These are phyloP conservation scores for Sesamia nonagrioides DNA, from an alignment of 1,140 invertebrate species.

Conservation along the genomic window DNA sequence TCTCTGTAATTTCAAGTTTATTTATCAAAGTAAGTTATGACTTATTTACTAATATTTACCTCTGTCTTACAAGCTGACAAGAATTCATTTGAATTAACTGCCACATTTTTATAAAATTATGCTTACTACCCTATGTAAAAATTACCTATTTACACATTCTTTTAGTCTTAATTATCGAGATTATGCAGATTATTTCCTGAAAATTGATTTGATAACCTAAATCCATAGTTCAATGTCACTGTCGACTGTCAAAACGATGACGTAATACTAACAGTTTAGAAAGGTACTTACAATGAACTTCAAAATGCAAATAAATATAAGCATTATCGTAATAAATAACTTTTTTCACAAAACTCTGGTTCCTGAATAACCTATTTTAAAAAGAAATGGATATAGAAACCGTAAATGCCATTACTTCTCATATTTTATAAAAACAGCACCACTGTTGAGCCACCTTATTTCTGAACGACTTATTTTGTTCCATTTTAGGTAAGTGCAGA, in stretches of 20 bases:
- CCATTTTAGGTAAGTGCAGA: too few relatives aligned
- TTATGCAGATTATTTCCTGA: conserved; percentile 45
- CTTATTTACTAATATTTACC: conserved; percentile 54
- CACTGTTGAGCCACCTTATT: too few relatives aligned
- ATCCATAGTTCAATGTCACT: conserved; percentile 42
- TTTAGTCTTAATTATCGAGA: conserved; percentile 49
- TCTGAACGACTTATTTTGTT: too few relatives aligned
- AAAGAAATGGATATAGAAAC: too few relatives aligned
- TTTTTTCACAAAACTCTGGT: too few relatives aligned
- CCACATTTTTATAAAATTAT: conserved; percentile 64
- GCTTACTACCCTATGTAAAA: not conserved
- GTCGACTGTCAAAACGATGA: conserved; percentile 44
- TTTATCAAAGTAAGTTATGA: not conserved
- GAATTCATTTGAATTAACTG: conserved; percentile 67
- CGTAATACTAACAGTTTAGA: conserved; percentile 41
- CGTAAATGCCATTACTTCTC: too few relatives aligned
- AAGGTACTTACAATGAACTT: not conserved
- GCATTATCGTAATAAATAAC: too few relatives aligned
- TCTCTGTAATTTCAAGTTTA: conserved; percentile 15
- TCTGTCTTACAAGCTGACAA: conserved; percentile 62
- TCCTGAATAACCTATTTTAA: too few relatives aligned
- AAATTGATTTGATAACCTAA: conserved; percentile 48
- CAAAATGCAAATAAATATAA: too few relatives aligned
- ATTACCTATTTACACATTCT: conserved; percentile 54
- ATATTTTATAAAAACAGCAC: too few relatives aligned